These are phyloP conservation scores for Phalacrocorax brasilianus DNA, from an alignment of 2,113 vertebrate species.

Conservation along the genomic window DNA sequence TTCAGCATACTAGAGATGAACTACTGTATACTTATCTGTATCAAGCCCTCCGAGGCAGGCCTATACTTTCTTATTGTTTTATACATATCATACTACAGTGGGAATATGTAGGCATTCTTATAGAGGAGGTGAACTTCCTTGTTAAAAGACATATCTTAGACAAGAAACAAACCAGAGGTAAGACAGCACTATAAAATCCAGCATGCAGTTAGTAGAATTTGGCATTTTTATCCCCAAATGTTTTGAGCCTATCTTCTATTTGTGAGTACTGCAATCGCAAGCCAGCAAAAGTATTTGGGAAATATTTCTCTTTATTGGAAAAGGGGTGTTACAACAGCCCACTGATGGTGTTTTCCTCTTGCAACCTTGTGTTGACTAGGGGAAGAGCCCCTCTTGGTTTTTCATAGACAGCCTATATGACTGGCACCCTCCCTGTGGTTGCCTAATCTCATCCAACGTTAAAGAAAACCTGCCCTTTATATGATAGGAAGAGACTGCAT, in stretches of 20 bases:
- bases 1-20: background rate
- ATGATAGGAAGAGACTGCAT: background rate
- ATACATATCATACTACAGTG: background rate
- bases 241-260: background rate
- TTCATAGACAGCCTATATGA: background rate
- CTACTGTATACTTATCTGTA: background rate
- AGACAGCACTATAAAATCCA: background rate
- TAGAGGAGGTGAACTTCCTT: background rate
- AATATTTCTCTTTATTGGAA: background rate
- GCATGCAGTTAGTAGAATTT: background rate
- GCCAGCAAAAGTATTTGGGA: background rate
- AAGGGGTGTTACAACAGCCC: background rate
- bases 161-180: background rate
- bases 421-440: background rate
- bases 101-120: background rate
- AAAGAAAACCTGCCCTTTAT: background rate
- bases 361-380: background rate
- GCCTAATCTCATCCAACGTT: background rate
- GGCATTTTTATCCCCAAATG: background rate
- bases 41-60: background rate
- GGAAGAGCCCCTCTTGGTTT: background rate
- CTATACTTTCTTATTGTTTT: background rate
- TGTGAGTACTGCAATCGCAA: background rate
- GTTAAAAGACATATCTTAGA: background rate
- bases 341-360: background rate